These are phyloP conservation scores for Cacatua alba DNA, from an alignment of 2,113 vertebrate genomes.

Conservation along the genomic window DNA sequence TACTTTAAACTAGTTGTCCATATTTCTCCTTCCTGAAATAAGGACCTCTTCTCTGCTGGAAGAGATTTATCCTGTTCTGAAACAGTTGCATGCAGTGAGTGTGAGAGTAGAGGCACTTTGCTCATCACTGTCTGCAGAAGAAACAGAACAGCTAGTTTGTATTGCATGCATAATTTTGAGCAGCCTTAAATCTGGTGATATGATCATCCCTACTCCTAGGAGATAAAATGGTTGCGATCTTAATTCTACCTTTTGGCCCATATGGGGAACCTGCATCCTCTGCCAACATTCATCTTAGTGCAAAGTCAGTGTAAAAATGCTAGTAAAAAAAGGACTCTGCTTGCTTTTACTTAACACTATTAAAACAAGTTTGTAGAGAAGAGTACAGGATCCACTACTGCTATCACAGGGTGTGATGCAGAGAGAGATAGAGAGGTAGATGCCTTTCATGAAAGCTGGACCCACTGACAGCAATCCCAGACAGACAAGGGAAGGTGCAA, in stretches of 20 bases:
- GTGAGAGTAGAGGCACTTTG: background rate
- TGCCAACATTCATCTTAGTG: too few relatives aligned
- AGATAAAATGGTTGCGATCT: background rate
- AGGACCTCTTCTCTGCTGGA: background rate
- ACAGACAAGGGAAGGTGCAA: conserved; percentile 47
- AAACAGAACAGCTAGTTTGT: background rate
- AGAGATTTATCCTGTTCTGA: background rate
- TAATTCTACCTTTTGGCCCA: background rate
- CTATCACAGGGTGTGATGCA: background rate
- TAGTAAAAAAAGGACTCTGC: background rate
- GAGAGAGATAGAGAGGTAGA: background rate
- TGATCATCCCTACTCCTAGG: background rate
- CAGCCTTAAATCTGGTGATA: background rate
- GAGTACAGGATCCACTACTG: background rate
- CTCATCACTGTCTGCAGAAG: background rate
- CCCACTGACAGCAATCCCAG: background rate
- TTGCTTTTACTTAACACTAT: background rate
- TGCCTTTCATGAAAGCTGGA: background rate
- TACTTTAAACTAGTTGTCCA: background rate
- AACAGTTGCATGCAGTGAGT: background rate
- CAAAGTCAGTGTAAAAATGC: background rate
- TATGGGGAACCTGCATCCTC: background rate
- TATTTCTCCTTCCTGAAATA: background rate
- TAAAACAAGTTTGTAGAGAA: background rate
- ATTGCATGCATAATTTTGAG: background rate